Base-by-base conservation (phyloP, 2,113 vertebrate species). In the Engraulis encrasicolus region DNA sequence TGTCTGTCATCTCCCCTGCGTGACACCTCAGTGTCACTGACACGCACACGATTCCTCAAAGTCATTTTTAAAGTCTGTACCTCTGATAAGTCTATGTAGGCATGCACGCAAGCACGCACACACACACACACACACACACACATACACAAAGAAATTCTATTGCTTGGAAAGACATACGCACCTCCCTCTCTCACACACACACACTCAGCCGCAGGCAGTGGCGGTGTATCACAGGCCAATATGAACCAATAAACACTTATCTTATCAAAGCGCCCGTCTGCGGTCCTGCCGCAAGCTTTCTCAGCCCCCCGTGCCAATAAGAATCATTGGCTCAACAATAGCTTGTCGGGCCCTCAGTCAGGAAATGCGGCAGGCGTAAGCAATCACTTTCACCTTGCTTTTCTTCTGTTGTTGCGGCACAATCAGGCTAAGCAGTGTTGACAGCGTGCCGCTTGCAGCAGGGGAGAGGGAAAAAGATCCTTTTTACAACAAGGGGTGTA, bases 381-480 rank as follows among this genome's bases (percentile, higher is more conserved):
- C 85, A 84, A 84, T 86, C 82, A 45, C 40, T 78, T 81, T 84
- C 61, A 74, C 66, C 66, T 74, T 74, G 66, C 66, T 74, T 74
- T 34, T 34, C 66, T 50, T 19, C 83, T 85, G 84, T 85, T 79
- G 82, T 85, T 84, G 80, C 82, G 12, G 83, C 45, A 85, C 23
- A 66, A 81, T 83, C 86, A 85, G 82, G 45, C 79, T 89, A 89
- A 89, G 82, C 82, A 83, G 85, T 82, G 50, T 85, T 89, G 88
- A 86, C 88, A 82, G 81, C 38, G 66, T 58, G 20, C 50, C 66
- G 66, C 31, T 58, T 38, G 83, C 74, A 83, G 18, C 78, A 52
- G 15, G 20, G 81, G 85, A 79, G 83, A 84, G 78, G 48, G 83
- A 88, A 71, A 66, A 83, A 45, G 27, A 84, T n/a, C 78, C 78